These are phyloP conservation scores for Xenotilapia longispinis DNA, from an alignment of 2,113 vertebrate species.

Conservation along the genomic window DNA sequence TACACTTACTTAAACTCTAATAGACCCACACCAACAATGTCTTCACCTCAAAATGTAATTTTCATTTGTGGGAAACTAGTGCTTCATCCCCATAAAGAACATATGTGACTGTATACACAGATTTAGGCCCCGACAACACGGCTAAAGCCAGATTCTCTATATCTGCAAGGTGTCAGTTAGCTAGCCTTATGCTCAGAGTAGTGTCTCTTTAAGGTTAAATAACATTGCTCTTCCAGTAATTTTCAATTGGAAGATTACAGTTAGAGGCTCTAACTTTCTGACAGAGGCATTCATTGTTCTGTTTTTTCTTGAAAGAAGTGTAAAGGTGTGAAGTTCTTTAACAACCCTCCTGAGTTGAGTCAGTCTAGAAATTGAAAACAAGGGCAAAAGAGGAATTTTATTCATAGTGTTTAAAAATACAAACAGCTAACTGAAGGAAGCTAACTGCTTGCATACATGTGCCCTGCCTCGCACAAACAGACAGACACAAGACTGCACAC, in stretches of 20 bases:
- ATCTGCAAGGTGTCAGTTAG: conserved; percentile 12
- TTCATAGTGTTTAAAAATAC: neutral
- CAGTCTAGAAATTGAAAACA: neutral
- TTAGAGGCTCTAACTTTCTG: neutral
- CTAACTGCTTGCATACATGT: neutral
- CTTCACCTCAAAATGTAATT: neutral
- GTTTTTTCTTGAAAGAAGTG: neutral
- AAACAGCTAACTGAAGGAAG: neutral
- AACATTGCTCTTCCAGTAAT: neutral
- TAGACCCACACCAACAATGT: neutral
- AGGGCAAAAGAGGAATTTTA: neutral
- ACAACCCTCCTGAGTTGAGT: neutral
- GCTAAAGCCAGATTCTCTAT: neutral
- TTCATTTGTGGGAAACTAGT: neutral
- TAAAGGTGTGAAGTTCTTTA: neutral
- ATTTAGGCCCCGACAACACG: neutral
- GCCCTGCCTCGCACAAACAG: neutral
- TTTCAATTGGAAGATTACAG: neutral
- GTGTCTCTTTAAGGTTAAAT: conserved; percentile 17
- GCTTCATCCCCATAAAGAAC: neutral
- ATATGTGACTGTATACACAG: neutral
- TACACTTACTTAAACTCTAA: neutral
- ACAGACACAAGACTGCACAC: neutral
- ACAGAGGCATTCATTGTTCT: neutral
- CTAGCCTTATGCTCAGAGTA: neutral